phyloP scores from a whole-genome alignment of 2,888 invertebrate species.

The Eupithecia dodoneata region DNA sequence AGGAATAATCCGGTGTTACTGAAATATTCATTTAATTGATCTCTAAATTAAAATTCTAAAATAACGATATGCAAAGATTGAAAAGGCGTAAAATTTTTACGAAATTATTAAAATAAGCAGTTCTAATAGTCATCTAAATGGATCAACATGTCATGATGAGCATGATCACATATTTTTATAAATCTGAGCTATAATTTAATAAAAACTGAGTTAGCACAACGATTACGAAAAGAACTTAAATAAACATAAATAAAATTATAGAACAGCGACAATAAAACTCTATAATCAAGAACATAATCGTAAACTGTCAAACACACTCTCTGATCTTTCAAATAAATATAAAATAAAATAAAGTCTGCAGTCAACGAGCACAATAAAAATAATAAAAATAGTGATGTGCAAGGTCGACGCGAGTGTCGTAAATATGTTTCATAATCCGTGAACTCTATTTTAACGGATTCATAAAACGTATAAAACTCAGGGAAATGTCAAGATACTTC shows the following conservation, averaged over 20 bases:
- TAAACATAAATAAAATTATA: slow-evolving; percentile 39
- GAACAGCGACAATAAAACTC: slow-evolving; percentile 32
- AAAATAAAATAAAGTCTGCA: slow-evolving; percentile 40
- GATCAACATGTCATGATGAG: slow-evolving; percentile 1
- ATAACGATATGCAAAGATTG: neutral
- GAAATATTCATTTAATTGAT: too few relatives aligned
- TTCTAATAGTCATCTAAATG: neutral
- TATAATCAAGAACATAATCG: slow-evolving; percentile 41
- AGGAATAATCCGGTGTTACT: too few relatives aligned
- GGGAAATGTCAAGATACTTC: slow-evolving; percentile 13
- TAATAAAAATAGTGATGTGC: slow-evolving; percentile 45
- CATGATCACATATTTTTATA: neutral
- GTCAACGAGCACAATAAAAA: slow-evolving; percentile 43
- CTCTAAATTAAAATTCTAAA: too few relatives aligned
- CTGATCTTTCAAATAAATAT: slow-evolving; percentile 38
- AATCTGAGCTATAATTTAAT: slow-evolving; percentile 20
- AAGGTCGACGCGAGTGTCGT: slow-evolving; percentile 42
- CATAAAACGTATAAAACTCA: slow-evolving; percentile 28
- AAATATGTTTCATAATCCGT: slow-evolving; percentile 44
- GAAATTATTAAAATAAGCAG: neutral
- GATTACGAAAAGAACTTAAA: slow-evolving; percentile 38
- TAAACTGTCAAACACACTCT: slow-evolving; percentile 44
- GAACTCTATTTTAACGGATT: slow-evolving; percentile 48
- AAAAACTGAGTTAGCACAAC: slow-evolving; percentile 29
- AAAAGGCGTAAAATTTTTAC: neutral